A percentile compares a stretch with the other conserved stretches of the same genome.
Conservation (phyloP, 2,888 invertebrate genomes). For the Lathronympha strigana region DNA sequence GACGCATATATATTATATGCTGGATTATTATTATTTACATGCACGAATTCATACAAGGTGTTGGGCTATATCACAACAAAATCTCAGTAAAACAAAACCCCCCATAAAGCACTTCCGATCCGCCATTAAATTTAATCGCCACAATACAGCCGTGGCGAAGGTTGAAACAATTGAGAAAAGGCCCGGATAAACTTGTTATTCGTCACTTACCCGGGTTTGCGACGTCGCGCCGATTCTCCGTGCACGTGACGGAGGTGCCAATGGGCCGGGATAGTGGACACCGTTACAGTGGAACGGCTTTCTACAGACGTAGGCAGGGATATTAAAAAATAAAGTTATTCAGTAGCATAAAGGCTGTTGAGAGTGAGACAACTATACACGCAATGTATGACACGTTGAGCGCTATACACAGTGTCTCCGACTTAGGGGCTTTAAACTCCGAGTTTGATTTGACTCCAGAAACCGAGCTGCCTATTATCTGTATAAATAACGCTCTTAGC, state of each 20-base stretch:
- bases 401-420: too few relatives aligned
- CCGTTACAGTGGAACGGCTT: neutral
- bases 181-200: constrained; percentile 41
- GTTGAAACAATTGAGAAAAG: constrained; percentile 41
- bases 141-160: constrained; percentile 28
- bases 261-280: constrained; percentile 6
- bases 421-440: too few relatives aligned
- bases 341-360: neutral
- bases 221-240: constrained; percentile 38
- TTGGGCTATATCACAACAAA: too few relatives aligned
- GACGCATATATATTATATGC: too few relatives aligned
- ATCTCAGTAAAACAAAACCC: neutral
- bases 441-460: too few relatives aligned
- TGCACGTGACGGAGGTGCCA: constrained; percentile 31
- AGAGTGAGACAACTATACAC: too few relatives aligned
- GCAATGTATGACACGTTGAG: too few relatives aligned
- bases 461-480: too few relatives aligned
- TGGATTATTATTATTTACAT: too few relatives aligned
- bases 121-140: constrained; percentile 31
- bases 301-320: neutral
- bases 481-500: too few relatives aligned
- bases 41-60: too few relatives aligned
- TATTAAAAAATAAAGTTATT: neutral
- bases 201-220: constrained; percentile 40
- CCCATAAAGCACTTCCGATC: constrained; percentile 21